phyloP scores from a whole-genome alignment of 2,888 invertebrate species.

The Aphodius granarius region DNA sequence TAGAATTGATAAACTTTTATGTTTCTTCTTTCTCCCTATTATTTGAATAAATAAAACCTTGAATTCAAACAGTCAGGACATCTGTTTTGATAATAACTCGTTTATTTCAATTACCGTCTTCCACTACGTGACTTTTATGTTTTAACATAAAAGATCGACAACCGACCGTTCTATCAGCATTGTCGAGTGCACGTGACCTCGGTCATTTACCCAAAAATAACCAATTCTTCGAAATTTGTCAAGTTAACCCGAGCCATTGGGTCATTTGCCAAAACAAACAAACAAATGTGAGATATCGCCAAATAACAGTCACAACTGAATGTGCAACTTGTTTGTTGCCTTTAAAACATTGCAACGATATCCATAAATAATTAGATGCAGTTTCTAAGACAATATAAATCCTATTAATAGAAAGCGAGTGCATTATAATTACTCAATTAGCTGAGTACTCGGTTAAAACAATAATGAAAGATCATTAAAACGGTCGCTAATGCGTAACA shows the following conservation, averaged over 20 bases:
- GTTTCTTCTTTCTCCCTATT: no score
- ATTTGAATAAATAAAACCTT: not conserved
- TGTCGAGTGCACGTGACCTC: not conserved
- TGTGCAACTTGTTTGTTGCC: not conserved
- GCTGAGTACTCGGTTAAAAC: not conserved
- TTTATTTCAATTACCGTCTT: not conserved
- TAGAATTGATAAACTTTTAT: not conserved
- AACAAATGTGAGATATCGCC: not conserved
- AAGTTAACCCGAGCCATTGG: not conserved
- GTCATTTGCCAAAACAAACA: not conserved
- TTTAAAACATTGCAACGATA: not conserved
- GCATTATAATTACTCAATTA: not conserved
- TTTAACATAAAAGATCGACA: not conserved
- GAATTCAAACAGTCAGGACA: not conserved
- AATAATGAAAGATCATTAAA: not conserved
- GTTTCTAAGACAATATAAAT: not conserved
- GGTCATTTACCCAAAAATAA: not conserved
- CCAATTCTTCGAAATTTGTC: not conserved
- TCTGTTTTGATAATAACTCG: not conserved
- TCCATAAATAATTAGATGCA: not conserved
- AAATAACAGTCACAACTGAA: not conserved
- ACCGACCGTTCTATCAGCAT: not conserved
- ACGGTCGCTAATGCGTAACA: not conserved
- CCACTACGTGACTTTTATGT: not conserved
- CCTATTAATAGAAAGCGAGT: not conserved